These are phyloP conservation scores for Drosophila sechellia DNA, from an alignment of 1,140 invertebrate genomes.

Conservation along the genomic window DNA sequence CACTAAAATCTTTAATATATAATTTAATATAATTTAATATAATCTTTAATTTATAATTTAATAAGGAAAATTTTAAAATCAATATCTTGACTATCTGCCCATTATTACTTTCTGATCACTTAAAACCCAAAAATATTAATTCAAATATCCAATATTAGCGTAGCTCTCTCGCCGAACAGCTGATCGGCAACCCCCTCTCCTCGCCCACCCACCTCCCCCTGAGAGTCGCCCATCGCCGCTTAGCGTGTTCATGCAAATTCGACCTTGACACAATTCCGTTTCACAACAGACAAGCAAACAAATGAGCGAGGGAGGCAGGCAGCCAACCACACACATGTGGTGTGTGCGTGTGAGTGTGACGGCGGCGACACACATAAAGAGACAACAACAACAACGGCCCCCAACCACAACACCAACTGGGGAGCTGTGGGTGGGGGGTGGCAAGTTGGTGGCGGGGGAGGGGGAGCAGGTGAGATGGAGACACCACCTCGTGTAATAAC, in stretches of 20 bases:
- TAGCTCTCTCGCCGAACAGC: slow-evolving; percentile 50
- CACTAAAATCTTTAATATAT: no score
- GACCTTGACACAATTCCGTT: slow-evolving; percentile 81
- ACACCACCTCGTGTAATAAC: slow-evolving; percentile 71
- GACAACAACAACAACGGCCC: slow-evolving; percentile 4
- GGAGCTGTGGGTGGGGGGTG: slow-evolving; percentile 2
- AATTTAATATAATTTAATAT: no score
- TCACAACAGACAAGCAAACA: slow-evolving; percentile 80
- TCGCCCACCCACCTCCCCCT: not conserved
- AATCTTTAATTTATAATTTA: no score
- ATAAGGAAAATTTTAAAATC: no score
- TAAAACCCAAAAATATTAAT: slow-evolving; percentile 4
- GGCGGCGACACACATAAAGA: slow-evolving; percentile 49
- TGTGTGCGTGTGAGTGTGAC: slow-evolving; percentile 38
- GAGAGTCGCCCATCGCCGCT: slow-evolving; percentile 38
- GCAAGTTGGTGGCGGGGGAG: slow-evolving; percentile 13
- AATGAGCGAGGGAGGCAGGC: slow-evolving; percentile 66
- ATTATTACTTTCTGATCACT: not conserved
- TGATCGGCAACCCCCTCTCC: slow-evolving; percentile 14
- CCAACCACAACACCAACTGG: not conserved
- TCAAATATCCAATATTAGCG: slow-evolving; percentile 50
- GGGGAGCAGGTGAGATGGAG: slow-evolving; percentile 38
- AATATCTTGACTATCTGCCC: slow-evolving; percentile 6
- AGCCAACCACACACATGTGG: slow-evolving; percentile 21
- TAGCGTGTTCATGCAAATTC: slow-evolving; percentile 81